Conservation (phyloP, 2,113 vertebrate genomes). For the Sinocyclocheilus maitianheensis region DNA sequence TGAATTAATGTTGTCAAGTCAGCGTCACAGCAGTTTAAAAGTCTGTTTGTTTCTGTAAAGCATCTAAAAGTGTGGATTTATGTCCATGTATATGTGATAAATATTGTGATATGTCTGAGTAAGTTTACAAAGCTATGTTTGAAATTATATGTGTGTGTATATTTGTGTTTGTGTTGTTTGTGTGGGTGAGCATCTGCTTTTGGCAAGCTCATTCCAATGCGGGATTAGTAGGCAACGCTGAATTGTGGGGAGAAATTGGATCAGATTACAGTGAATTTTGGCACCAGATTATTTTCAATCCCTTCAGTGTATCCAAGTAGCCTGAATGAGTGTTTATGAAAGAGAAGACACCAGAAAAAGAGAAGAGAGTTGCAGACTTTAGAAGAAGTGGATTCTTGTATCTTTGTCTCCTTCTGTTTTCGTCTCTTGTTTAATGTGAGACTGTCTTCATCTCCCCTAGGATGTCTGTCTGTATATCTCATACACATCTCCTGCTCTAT, state of each 20-base stretch:
- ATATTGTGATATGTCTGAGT: background rate
- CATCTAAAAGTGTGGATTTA: background rate
- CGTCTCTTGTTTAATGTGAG: background rate
- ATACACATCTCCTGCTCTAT: background rate
- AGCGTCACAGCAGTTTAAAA: background rate
- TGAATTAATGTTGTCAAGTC: constrained; percentile 4
- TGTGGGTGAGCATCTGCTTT: constrained; percentile 36
- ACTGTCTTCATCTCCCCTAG: background rate
- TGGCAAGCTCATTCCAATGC: constrained; percentile 46
- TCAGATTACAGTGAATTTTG: constrained; percentile 64
- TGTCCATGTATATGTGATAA: background rate
- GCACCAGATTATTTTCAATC: constrained; percentile 58
- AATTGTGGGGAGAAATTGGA: constrained; percentile 59
- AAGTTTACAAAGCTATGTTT: constrained; percentile 13
- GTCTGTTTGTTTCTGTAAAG: constrained; percentile 4
- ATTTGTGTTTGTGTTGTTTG: constrained; percentile 22
- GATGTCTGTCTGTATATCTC: background rate
- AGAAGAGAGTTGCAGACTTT: background rate
- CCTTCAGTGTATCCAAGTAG: constrained; percentile 28
- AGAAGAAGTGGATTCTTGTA: background rate
- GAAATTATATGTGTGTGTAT: constrained; percentile 1
- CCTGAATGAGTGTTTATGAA: constrained; percentile 20
- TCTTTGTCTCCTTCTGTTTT: background rate
- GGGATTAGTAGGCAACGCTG: constrained; percentile 56
- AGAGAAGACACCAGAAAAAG: background rate